Evolutionary conservation across 2,113 vertebrate species (phyloP).

Genomic region (Kryptolebias marmoratus): DNA sequence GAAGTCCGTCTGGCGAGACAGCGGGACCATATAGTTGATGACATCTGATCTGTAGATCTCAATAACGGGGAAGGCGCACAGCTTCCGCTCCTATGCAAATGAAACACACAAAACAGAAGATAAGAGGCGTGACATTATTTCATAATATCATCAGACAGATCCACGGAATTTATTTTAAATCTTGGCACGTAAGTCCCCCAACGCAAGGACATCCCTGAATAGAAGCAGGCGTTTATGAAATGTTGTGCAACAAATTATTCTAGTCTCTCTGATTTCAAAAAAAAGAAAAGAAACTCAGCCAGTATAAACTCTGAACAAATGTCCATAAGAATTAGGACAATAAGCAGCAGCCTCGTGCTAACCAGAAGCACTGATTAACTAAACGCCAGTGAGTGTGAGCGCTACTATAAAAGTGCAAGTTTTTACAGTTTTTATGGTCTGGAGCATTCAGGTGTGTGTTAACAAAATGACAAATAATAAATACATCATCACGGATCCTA

Average conservation of each 20-base stretch:
- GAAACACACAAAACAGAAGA: not conserved
- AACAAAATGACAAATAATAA: too few relatives aligned
- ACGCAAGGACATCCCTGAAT: not conserved
- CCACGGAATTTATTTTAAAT: not conserved
- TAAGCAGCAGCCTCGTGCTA: too few relatives aligned
- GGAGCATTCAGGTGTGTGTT: too few relatives aligned
- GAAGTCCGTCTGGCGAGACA: constrained; percentile 92
- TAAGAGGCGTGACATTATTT: not conserved
- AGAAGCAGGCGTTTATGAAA: not conserved
- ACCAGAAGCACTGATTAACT: too few relatives aligned
- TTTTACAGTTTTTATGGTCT: too few relatives aligned
- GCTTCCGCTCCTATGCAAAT: constrained; percentile 86
- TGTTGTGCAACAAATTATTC: not conserved
- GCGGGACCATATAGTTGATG: constrained; percentile 92
- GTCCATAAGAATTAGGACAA: too few relatives aligned
- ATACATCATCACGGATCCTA: too few relatives aligned
- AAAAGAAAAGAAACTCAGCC: not conserved
- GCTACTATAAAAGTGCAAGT: too few relatives aligned
- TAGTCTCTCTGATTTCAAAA: not conserved
- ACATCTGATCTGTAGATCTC: constrained; percentile 89
- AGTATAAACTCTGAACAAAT: not conserved
- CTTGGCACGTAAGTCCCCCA: not conserved
- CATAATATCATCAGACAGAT: not conserved
- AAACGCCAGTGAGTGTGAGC: too few relatives aligned
- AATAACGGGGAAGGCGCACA: constrained; percentile 89